phyloP scores from a whole-genome alignment of 2,113 vertebrate genomes.

The Struthidea cinerea region DNA sequence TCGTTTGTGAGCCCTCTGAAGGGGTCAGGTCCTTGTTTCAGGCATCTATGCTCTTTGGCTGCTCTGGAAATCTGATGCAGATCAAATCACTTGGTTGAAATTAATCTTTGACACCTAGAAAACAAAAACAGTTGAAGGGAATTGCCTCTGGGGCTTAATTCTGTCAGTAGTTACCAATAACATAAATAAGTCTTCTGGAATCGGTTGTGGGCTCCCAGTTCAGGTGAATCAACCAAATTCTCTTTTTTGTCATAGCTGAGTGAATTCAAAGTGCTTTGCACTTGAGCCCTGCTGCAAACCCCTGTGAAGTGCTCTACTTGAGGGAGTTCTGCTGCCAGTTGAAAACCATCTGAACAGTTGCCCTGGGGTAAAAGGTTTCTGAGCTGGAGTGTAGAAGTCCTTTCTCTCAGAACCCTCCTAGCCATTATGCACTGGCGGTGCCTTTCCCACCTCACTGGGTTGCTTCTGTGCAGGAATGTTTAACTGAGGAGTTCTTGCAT shows the following conservation, averaged over 20 bases:
- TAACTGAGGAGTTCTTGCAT: background rate
- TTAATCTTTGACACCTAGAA: background rate
- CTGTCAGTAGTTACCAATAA: background rate
- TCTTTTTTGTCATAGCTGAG: background rate
- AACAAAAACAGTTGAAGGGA: background rate
- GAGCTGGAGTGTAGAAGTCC: background rate
- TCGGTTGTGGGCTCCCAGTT: background rate
- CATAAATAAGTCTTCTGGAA: background rate
- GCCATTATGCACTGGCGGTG: background rate
- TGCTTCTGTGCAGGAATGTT: background rate
- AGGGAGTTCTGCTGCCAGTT: background rate
- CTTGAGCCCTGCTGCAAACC: background rate
- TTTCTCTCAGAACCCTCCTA: background rate
- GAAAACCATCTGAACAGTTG: background rate
- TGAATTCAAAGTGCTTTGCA: background rate
- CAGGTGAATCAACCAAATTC: background rate
- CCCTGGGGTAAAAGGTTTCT: background rate
- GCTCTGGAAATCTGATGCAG: background rate
- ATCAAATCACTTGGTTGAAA: background rate
- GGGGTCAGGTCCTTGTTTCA: background rate
- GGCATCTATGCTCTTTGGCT: background rate
- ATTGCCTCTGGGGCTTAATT: background rate
- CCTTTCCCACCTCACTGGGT: background rate
- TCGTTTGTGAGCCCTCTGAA: background rate
- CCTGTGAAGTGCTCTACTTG: background rate